These are phyloP conservation scores for Drosophila sordidula DNA, from an alignment of 2,888 invertebrate species.

Conservation along the genomic window DNA sequence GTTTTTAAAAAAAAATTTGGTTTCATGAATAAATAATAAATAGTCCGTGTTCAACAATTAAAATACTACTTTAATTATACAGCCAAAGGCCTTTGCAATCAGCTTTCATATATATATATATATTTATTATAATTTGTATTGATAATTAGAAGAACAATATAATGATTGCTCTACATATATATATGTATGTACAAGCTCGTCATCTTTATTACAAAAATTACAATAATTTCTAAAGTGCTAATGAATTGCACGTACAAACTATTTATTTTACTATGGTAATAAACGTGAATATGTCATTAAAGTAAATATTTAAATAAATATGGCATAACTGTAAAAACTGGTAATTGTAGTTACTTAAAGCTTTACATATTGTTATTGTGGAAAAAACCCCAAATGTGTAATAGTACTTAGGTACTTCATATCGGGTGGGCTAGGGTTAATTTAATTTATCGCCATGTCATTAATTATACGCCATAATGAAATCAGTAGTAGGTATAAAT, in stretches of 20 bases:
- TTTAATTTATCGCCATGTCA: constrained; percentile 5
- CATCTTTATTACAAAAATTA: neutral
- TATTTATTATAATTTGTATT: neutral
- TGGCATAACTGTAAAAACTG: neutral
- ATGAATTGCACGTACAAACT: constrained; percentile 45
- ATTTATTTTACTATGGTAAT: constrained; percentile 41
- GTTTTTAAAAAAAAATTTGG: no score
- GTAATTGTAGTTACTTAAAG: neutral
- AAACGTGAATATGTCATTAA: constrained; percentile 29
- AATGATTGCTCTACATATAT: neutral
- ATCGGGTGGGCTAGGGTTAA: constrained; percentile 1
- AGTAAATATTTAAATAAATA: constrained; percentile 17
- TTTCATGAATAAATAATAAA: no score
- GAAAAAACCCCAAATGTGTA: constrained; percentile 4
- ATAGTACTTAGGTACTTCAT: neutral
- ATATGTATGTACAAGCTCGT: neutral
- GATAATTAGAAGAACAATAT: neutral
- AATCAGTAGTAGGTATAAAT: neutral
- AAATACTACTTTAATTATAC: no score
- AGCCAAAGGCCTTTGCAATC: no score
- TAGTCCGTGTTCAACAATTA: no score
- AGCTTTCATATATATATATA: no score
- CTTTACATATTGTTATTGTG: constrained; percentile 3
- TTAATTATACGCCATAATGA: neutral
- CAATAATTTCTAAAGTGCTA: constrained; percentile 35